A percentile compares a stretch with the other conserved stretches of the same genome.
These are phyloP conservation scores for Eurystomus gularis DNA, from an alignment of 2,113 vertebrate genomes.

Conservation along the genomic window DNA sequence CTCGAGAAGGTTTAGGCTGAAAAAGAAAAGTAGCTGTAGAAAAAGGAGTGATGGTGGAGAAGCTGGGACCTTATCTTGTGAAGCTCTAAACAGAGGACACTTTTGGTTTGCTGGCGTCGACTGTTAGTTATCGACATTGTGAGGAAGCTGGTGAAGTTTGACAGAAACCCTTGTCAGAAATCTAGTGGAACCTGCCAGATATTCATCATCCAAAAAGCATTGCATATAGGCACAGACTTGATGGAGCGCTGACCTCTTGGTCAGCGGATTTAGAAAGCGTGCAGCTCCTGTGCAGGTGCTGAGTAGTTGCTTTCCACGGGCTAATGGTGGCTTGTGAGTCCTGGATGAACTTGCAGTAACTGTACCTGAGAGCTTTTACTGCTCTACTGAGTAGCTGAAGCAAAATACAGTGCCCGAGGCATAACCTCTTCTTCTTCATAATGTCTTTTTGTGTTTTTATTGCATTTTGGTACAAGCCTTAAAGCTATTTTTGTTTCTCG, in stretches of 20 bases:
- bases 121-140: not conserved
- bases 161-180: too few species aligned
- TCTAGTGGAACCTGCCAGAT: not conserved
- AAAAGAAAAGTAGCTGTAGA: not conserved
- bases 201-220: fast-evolving
- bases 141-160: not conserved
- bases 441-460: not conserved
- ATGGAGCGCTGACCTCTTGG: not conserved
- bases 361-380: not conserved
- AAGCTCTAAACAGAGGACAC: not conserved
- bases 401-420: not conserved
- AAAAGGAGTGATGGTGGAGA: not conserved
- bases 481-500: slow-evolving; percentile 19
- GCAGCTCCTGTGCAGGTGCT: not conserved
- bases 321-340: not conserved
- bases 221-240: not conserved
- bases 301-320: not conserved
- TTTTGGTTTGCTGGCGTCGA: not conserved
- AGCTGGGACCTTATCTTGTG: not conserved
- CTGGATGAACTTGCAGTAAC: not conserved
- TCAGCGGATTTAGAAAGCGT: not conserved
- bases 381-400: not conserved
- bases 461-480: not conserved
- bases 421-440: not conserved
- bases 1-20: not conserved